Evolutionary conservation across 2,888 invertebrate species (phyloP), one percentile per base, ranked within the genome.

Genomic region (Thera obeliscata): DNA sequence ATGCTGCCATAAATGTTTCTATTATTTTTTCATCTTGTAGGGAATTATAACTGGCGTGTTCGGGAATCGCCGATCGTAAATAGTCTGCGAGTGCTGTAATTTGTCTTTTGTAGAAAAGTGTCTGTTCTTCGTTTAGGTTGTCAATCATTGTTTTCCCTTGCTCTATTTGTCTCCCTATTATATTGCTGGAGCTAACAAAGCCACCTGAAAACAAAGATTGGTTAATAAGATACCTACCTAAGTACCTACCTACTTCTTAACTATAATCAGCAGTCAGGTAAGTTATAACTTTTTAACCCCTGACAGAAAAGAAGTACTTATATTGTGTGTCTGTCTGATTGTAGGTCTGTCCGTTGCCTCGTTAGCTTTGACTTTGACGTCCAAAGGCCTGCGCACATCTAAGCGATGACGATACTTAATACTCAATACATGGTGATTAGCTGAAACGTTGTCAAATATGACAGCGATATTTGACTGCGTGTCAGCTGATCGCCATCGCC

Each of bases 161-260:
- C 38, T 89, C 83, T 36, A 87, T 83, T 85, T 97, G 97, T 4
- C 89, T 90, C 0, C 95, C 88, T 77, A 97, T 91, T 69, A 98
- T 95, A 78, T 96, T 96, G 78, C 96, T 97, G 56, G 95, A 93
- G 1, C 84, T 83, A 0, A 96, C 89, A 78, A 97, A 97, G 2
- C 97, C 97, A 55, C 97, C 96, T 95, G 81, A 52, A 88, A 88
- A 55, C 60, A 54, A 62, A 54, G 64, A 1, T 36, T 2, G 3
- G 35, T 36, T 9, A 49, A 1, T 22, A n/a, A n/a, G n/a, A n/a
- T 22, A 22, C 22, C 22, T 46, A 9, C 43, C 7, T 46, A 46
- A 9, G 43, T 46, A 46, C 43, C 9, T 9, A 43, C 43, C 9
- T 9, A 46, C 43, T 49, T 49, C 5, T 6, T 46, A 46, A 2